A percentile compares a stretch with the other conserved stretches of the same genome.
These are phyloP conservation scores for Branchellion lobata DNA, from an alignment of 2,888 invertebrate genomes.

Conservation along the genomic window DNA sequence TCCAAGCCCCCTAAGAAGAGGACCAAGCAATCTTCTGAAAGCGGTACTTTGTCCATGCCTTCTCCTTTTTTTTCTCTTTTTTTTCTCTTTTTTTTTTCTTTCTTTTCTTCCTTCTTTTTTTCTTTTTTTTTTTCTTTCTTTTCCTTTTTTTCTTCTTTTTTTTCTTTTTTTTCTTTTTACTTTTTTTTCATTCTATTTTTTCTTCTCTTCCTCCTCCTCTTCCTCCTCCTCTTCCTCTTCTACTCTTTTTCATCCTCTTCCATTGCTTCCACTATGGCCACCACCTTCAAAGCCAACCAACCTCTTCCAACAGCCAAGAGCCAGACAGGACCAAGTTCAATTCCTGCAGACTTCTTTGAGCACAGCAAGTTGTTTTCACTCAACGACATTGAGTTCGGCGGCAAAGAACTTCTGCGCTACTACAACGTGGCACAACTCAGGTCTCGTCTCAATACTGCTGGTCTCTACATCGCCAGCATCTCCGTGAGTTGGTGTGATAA, in stretches of 20 bases:
- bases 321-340: constrained; percentile 70
- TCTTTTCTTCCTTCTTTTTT: background rate
- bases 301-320: background rate
- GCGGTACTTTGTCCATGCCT: background rate
- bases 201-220: no score
- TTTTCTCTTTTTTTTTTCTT: background rate
- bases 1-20: constrained; percentile 67
- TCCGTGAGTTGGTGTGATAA: constrained; percentile 68
- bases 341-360: constrained; percentile 95
- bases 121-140: background rate
- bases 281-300: background rate
- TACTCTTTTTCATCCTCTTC: no score
- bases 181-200: no score
- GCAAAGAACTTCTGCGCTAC: constrained; percentile 88
- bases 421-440: constrained; percentile 91
- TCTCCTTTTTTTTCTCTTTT: background rate
- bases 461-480: constrained; percentile 88
- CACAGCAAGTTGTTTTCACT: constrained; percentile 82
- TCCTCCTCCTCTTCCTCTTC: no score
- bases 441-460: constrained; percentile 79
- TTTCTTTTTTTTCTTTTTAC: no score
- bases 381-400: constrained; percentile 86
- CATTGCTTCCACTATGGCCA: no score
- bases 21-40: constrained; percentile 53
- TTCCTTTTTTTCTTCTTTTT: background rate